Evolutionary conservation across 2,797 vertebrate genomes (phyloP).

Genomic region (Acrocephalus scirpaceus): DNA sequence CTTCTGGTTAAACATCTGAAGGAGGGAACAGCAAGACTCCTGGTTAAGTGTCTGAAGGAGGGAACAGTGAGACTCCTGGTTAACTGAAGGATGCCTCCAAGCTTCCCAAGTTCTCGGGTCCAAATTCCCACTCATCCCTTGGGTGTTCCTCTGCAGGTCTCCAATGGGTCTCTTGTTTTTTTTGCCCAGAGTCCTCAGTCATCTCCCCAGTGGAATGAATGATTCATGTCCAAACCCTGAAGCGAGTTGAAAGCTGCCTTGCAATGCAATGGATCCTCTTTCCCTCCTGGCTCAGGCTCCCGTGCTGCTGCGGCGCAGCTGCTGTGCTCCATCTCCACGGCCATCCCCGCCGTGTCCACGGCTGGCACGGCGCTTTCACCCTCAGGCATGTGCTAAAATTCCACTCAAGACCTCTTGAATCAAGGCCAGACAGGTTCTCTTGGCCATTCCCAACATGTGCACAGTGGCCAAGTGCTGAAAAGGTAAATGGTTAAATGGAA

Average conservation of each 20-base stretch:
- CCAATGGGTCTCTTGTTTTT: not conserved
- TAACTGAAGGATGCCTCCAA: not conserved
- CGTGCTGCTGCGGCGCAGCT: constrained; percentile 27
- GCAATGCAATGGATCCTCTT: constrained; percentile 49
- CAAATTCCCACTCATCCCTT: not conserved
- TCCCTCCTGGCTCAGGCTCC: constrained; percentile 13
- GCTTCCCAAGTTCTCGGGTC: not conserved
- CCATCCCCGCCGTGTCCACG: rapidly evolving
- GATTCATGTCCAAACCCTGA: constrained; percentile 46
- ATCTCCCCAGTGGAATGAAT: constrained; percentile 26
- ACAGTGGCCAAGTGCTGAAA: not conserved
- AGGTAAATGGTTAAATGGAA: not conserved
- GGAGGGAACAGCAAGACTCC: not conserved
- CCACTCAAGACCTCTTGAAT: not conserved
- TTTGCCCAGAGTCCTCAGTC: not conserved
- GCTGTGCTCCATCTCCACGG: not conserved
- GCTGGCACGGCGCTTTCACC: not conserved
- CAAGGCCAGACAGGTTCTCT: not conserved
- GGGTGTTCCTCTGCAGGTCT: not conserved
- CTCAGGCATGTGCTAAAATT: not conserved
- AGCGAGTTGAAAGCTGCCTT: constrained; percentile 19
- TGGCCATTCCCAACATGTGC: rapidly evolving
- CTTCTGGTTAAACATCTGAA: not conserved
- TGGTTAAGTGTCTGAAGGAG: not conserved
- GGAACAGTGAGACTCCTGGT: not conserved